These are phyloP conservation scores for Microtus pennsylvanicus DNA, from an alignment of 2,113 vertebrate genomes.

Conservation along the genomic window DNA sequence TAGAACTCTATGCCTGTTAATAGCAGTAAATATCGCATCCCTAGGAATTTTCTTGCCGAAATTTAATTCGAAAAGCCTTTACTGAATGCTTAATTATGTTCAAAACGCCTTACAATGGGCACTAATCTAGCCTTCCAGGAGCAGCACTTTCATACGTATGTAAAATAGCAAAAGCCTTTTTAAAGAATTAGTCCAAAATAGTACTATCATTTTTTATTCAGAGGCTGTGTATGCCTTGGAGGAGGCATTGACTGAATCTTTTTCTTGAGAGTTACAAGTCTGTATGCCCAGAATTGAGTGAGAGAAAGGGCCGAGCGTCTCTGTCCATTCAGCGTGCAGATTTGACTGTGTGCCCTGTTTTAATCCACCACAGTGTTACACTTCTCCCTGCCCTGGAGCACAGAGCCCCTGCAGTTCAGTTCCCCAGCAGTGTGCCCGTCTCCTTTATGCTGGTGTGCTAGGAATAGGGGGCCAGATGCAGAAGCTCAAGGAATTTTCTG, in stretches of 20 bases:
- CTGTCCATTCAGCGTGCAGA: neutral
- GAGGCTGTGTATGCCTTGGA: neutral
- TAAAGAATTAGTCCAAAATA: conserved; percentile 33
- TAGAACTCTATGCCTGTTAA: neutral
- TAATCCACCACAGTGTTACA: neutral
- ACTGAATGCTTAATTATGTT: neutral
- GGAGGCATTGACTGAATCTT: neutral
- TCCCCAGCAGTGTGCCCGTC: neutral
- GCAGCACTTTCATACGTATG: neutral
- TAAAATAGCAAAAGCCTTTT: conserved; percentile 43
- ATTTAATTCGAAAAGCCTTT: conserved; percentile 16
- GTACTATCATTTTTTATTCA: conserved; percentile 24
- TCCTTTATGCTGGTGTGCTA: neutral
- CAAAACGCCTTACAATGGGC: neutral
- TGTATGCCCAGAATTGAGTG: neutral
- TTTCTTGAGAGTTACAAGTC: neutral
- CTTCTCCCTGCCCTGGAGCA: neutral
- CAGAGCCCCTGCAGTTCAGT: neutral
- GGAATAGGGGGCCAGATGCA: neutral
- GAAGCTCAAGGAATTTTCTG: neutral
- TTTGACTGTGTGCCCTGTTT: neutral
- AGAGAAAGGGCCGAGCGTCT: neutral
- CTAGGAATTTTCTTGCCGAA: conserved; percentile 32
- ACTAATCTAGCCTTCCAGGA: conserved; percentile 27
- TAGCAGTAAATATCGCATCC: neutral